phyloP scores from a whole-genome alignment of 2,113 vertebrate genomes.

The Melanotaenia duboulayi region DNA sequence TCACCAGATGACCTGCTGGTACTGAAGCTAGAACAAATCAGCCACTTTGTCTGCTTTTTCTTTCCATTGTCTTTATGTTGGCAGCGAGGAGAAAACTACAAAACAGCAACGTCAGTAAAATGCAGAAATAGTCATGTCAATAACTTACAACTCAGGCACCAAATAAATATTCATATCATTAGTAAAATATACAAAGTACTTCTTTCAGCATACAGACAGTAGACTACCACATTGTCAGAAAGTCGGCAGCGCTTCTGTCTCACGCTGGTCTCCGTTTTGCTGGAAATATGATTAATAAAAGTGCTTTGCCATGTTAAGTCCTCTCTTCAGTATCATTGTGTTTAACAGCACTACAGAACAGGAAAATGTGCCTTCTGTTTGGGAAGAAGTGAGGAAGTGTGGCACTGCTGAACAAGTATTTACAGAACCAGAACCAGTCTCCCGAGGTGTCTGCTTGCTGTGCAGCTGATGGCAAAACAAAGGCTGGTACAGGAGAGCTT shows the following conservation, averaged over 20 bases:
- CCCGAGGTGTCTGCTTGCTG: not conserved
- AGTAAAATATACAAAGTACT: slow-evolving; percentile 80
- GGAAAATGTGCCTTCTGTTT: slow-evolving; percentile 38
- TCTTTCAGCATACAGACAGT: slow-evolving; percentile 74
- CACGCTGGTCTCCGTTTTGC: slow-evolving; percentile 39
- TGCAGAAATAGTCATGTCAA: slow-evolving; percentile 73
- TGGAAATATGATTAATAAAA: slow-evolving; percentile 69
- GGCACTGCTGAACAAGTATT: slow-evolving; percentile 44
- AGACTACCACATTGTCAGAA: slow-evolving; percentile 76
- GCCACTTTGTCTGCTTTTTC: not conserved
- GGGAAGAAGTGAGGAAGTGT: slow-evolving; percentile 15
- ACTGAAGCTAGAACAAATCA: not conserved
- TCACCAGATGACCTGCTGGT: too few relatives aligned
- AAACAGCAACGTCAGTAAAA: slow-evolving; percentile 60
- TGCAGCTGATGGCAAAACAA: not conserved
- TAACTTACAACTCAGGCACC: slow-evolving; percentile 82
- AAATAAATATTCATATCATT: slow-evolving; percentile 86
- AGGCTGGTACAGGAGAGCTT: not conserved
- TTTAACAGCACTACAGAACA: slow-evolving; percentile 55
- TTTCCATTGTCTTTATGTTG: slow-evolving; percentile 57
- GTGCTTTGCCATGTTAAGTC: slow-evolving; percentile 72
- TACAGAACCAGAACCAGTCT: slow-evolving; percentile 25
- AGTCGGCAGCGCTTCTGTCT: slow-evolving; percentile 40
- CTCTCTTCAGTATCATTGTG: slow-evolving; percentile 25
- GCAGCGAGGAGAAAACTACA: slow-evolving; percentile 38